These are phyloP conservation scores for Podiceps cristatus DNA, from an alignment of 2,113 vertebrate species.

Conservation along the genomic window DNA sequence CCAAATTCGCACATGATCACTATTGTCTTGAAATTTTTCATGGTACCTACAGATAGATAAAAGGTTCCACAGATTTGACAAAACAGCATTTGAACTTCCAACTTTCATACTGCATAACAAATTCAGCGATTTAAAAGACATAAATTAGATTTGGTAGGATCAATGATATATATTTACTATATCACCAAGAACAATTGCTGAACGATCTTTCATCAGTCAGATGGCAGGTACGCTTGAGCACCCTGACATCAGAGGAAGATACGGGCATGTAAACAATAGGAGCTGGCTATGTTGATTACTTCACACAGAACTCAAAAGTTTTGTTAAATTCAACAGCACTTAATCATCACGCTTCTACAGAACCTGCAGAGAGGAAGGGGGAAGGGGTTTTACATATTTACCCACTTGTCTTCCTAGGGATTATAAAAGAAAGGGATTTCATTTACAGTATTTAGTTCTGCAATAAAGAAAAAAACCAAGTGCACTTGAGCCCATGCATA, in stretches of 20 bases:
- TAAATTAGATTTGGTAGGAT: slow-evolving; percentile 55
- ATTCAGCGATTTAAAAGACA: slow-evolving; percentile 40
- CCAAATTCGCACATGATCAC: slow-evolving; percentile 34
- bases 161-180: slow-evolving; percentile 30
- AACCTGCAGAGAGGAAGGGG: slow-evolving; percentile 53
- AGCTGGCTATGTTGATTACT: slow-evolving; percentile 54
- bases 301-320: slow-evolving; percentile 43
- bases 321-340: slow-evolving; percentile 45
- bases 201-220: not conserved
- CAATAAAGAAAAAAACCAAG: slow-evolving; percentile 66
- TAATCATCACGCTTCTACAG: slow-evolving; percentile 45
- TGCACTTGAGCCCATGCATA: slow-evolving; percentile 73
- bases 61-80: slow-evolving; percentile 39
- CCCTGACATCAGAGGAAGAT: not conserved
- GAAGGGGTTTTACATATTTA: slow-evolving; percentile 26
- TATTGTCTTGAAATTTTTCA: slow-evolving; percentile 38
- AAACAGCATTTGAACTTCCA: slow-evolving; percentile 42
- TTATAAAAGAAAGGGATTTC: slow-evolving; percentile 61
- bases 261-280: slow-evolving; percentile 56
- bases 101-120: slow-evolving; percentile 43
- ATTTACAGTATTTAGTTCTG: slow-evolving; percentile 65
- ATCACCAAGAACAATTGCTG: not conserved
- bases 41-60: slow-evolving; percentile 48
- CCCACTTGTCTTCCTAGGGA: slow-evolving; percentile 40
- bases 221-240: not conserved